Evolutionary conservation across 2,113 vertebrate genomes (phyloP).

Genomic region (Psittacula cyanocephala): DNA sequence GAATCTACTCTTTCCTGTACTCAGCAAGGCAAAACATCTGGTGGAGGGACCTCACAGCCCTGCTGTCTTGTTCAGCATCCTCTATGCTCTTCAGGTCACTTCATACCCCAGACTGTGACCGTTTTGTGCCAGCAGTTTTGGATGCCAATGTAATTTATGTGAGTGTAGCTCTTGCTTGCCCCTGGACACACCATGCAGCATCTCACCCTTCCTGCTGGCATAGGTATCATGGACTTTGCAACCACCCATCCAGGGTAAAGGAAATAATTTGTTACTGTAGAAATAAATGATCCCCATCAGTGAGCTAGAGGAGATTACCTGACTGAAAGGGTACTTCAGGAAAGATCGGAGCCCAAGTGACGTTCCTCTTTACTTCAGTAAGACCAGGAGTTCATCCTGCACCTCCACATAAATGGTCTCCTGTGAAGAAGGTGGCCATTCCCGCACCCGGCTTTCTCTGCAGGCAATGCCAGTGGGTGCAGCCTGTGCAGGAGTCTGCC

Average conservation of each 20-base stretch:
- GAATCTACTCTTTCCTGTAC: conserved; percentile 29
- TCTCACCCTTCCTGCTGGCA: rapidly evolving
- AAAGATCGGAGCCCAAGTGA: not conserved
- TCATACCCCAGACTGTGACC: not conserved
- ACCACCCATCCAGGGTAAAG: not conserved
- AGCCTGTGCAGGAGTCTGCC: not conserved
- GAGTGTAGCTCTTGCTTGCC: not conserved
- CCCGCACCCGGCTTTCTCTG: not conserved
- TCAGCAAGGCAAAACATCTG: conserved; percentile 25
- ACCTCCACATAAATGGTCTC: not conserved
- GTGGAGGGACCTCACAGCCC: not conserved
- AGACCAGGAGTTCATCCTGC: not conserved
- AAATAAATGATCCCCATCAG: not conserved
- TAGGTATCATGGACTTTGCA: not conserved
- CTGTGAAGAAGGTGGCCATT: not conserved
- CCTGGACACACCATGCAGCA: not conserved
- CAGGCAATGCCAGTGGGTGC: not conserved
- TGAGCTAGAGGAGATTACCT: not conserved
- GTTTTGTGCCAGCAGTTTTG: not conserved
- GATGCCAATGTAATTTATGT: not conserved
- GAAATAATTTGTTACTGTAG: not conserved
- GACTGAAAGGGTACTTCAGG: not conserved
- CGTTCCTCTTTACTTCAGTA: not conserved
- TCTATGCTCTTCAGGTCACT: not conserved
- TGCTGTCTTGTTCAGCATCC: not conserved